Evolutionary conservation across 1,140 invertebrate species (phyloP).

Genomic region (Eufriesea mexicana): DNA sequence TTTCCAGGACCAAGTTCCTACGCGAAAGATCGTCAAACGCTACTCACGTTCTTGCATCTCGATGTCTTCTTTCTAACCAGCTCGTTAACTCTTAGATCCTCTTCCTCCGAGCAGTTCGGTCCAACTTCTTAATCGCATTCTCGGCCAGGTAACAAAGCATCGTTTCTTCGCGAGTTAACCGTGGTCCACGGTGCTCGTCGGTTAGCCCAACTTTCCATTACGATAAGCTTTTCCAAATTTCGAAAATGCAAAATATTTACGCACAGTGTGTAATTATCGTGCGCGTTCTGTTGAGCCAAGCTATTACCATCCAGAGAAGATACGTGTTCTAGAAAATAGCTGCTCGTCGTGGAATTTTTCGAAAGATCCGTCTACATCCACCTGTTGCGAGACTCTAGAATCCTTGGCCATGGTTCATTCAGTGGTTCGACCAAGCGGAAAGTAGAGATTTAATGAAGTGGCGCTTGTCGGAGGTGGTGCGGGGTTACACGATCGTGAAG

Average conservation of each 20-base stretch:
- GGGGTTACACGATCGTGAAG: slow-evolving; percentile 1
- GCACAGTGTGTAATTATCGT: neutral
- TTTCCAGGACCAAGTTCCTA: neutral
- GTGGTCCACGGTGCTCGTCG: too few species aligned
- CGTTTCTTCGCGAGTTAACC: too few species aligned
- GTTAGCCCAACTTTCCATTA: too few species aligned
- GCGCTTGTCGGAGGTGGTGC: slow-evolving; percentile 9
- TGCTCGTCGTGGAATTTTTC: neutral
- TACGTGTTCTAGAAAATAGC: neutral
- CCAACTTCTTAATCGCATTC: too few species aligned
- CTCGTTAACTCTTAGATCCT: too few species aligned
- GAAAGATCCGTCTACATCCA: neutral
- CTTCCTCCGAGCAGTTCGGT: too few species aligned
- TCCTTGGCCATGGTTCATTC: neutral
- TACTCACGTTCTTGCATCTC: neutral
- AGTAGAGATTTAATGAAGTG: slow-evolving; percentile 14
- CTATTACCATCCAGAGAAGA: neutral
- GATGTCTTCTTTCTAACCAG: too few species aligned
- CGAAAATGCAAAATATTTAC: neutral
- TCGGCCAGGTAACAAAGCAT: too few species aligned
- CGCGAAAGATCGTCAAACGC: too few species aligned
- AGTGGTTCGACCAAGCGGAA: neutral
- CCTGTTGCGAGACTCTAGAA: neutral
- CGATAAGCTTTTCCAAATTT: neutral
- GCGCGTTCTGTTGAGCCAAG: neutral